A percentile compares a stretch with the other conserved stretches of the same genome.
phyloP scores from a whole-genome alignment of 2,797 vertebrate species.

The Allobates femoralis region DNA sequence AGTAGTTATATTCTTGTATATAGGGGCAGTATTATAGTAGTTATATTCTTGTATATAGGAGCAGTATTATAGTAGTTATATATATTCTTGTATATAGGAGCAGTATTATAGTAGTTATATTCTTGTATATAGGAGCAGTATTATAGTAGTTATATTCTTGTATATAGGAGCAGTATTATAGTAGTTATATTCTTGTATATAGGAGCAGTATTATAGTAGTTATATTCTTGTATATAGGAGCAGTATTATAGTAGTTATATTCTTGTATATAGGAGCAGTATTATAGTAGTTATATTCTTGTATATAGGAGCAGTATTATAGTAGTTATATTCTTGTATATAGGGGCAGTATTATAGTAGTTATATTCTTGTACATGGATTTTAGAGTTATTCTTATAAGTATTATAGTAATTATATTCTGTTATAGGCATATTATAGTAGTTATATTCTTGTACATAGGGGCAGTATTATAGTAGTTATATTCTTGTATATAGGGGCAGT shows the following conservation, averaged over 20 bases:
- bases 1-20: constrained; percentile 16
- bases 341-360: constrained; percentile 16
- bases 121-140: neutral
- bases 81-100: neutral
- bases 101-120: constrained; percentile 15
- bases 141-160: constrained; percentile 19
- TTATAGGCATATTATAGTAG: constrained; percentile 12
- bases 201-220: constrained; percentile 7
- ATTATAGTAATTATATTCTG: constrained; percentile 15
- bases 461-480: constrained; percentile 3
- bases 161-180: constrained; percentile 8
- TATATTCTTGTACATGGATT: constrained; percentile 23
- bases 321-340: constrained; percentile 1
- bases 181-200: constrained; percentile 6
- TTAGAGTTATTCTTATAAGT: neutral
- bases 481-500: constrained; percentile 7
- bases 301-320: neutral
- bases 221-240: neutral
- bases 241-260: constrained; percentile 8
- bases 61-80: constrained; percentile 19
- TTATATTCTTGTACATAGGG: too few relatives aligned
- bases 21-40: constrained; percentile 19
- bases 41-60: constrained; percentile 2
- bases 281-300: constrained; percentile 11
- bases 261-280: neutral